phyloP scores from a whole-genome alignment of 2,113 vertebrate species.

The Eulacestoma nigropectus region DNA sequence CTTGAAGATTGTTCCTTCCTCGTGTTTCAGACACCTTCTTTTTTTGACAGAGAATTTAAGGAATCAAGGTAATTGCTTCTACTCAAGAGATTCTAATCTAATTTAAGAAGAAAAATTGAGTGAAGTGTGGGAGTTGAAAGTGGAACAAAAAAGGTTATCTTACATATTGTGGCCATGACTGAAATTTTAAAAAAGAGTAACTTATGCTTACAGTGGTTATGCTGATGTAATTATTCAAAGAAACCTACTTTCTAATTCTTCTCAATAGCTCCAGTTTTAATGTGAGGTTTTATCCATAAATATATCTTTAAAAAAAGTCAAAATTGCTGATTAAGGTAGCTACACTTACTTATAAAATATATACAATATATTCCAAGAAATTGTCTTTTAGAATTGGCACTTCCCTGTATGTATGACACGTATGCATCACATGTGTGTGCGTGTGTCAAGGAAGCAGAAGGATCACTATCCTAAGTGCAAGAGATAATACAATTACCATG shows the following conservation, averaged over 20 bases:
- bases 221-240: background rate
- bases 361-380: background rate
- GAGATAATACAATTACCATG: background rate
- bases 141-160: background rate
- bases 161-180: background rate
- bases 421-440: background rate
- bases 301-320: background rate
- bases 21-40: background rate
- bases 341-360: background rate
- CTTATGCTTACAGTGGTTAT: background rate
- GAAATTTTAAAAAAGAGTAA: background rate
- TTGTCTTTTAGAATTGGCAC: background rate
- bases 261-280: background rate
- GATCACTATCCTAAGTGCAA: background rate
- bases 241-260: background rate
- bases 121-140: background rate
- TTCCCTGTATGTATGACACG: background rate
- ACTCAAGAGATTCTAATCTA: slow-evolving; percentile 10
- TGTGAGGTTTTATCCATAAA: background rate
- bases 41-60: slow-evolving; percentile 4
- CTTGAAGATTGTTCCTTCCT: background rate
- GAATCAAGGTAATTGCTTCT: slow-evolving; percentile 2
- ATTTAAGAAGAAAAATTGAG: background rate
- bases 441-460: background rate
- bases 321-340: background rate